Evolutionary conservation across 2,113 vertebrate species (phyloP).

Genomic region (Calonectris borealis): DNA sequence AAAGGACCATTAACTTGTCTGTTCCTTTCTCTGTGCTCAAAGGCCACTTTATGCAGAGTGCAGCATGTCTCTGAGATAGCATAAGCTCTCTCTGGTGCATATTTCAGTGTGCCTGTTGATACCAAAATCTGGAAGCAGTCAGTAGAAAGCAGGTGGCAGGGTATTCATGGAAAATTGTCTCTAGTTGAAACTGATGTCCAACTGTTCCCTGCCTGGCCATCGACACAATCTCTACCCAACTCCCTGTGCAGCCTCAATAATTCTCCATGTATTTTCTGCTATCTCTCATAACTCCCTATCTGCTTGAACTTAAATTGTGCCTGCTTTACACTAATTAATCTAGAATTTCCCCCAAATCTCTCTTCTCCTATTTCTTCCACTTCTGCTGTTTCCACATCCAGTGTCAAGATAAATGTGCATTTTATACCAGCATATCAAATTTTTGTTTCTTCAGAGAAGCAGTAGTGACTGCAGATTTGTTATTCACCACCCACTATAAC

Average conservation of each 20-base stretch:
- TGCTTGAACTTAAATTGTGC: background rate
- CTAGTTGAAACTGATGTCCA: background rate
- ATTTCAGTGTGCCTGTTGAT: background rate
- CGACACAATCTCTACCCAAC: background rate
- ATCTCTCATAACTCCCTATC: background rate
- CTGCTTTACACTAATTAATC: background rate
- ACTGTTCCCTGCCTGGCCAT: background rate
- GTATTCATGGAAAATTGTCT: background rate
- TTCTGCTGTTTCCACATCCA: background rate
- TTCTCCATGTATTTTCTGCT: background rate
- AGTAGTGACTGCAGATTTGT: background rate
- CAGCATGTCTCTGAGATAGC: background rate
- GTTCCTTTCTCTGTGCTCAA: background rate
- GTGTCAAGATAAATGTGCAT: background rate
- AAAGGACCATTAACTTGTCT: background rate
- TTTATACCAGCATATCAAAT: background rate
- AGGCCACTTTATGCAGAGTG: background rate
- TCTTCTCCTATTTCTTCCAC: background rate
- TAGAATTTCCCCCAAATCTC: background rate
- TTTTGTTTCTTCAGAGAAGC: background rate
- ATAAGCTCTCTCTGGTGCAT: background rate
- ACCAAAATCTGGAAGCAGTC: background rate
- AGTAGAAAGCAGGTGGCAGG: background rate
- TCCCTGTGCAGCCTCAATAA: background rate
- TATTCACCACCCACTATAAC: background rate